Conservation (phyloP, 2,797 vertebrate species). For the Clarias platycephalus region DNA sequence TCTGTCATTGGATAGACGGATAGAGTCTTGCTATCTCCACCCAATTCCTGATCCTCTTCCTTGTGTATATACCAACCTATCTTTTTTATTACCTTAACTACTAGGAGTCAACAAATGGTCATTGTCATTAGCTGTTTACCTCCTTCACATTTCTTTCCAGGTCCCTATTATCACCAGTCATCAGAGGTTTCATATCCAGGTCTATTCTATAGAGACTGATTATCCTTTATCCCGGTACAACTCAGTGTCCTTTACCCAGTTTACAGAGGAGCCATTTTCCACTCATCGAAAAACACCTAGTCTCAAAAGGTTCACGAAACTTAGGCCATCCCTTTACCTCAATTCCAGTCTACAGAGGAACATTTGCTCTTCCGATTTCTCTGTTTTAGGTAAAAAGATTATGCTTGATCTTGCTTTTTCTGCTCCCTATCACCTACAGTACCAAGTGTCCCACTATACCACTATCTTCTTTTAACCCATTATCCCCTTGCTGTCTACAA, state of each 20-base stretch:
- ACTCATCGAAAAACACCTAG: too few relatives aligned
- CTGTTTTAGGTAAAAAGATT: neutral
- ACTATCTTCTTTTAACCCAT: neutral
- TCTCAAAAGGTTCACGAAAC: neutral
- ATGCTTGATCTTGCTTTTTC: neutral
- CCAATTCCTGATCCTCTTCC: neutral
- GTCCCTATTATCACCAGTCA: neutral
- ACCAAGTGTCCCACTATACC: neutral
- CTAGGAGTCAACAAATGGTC: neutral
- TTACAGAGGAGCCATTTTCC: neutral
- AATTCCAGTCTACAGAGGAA: neutral
- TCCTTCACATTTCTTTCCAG: neutral
- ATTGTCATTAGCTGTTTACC: neutral
- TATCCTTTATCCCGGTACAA: neutral
- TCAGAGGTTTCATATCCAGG: neutral
- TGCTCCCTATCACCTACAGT: neutral
- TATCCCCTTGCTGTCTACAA: neutral
- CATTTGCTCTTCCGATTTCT: neutral
- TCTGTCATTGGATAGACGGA: too few relatives aligned
- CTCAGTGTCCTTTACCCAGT: neutral
- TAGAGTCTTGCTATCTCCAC: neutral
- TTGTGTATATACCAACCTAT: neutral
- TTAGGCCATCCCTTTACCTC: too few relatives aligned
- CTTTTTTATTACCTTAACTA: neutral
- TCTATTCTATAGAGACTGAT: neutral